phyloP scores from a whole-genome alignment of 2,888 invertebrate genomes.

The Sphaeridia pumilis region DNA sequence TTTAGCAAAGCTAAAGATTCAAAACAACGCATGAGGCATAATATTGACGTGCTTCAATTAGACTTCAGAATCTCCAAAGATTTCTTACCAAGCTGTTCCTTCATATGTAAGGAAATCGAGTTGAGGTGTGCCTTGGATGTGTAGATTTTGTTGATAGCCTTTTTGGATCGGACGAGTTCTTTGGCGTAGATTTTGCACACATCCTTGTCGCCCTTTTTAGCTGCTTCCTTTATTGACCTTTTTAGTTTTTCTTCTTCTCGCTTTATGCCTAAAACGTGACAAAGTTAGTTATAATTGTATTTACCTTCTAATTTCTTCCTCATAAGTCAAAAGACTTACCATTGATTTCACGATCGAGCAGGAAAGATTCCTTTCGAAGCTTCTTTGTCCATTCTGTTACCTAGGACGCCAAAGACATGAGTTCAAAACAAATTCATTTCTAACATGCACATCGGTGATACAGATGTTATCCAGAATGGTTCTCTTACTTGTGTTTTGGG shows the following conservation, averaged over 20 bases:
- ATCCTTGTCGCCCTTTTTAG: constrained; percentile 78
- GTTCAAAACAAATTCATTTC: background rate
- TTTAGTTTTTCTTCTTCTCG: constrained; percentile 97
- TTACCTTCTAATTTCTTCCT: too few species aligned
- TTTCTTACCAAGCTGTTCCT: constrained; percentile 85
- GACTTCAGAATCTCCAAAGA: constrained; percentile 13
- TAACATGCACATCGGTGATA: too few species aligned
- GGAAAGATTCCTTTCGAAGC: constrained; percentile 83
- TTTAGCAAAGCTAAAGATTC: constrained; percentile 65
- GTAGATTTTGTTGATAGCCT: constrained; percentile 80
- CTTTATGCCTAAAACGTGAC: constrained; percentile 74
- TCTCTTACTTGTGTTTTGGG: constrained; percentile 76
- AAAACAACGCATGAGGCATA: too few species aligned
- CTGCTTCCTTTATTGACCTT: constrained; percentile 83
- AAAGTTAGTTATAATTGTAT: too few species aligned
- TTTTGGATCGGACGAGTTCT: constrained; percentile 76
- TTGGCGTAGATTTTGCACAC: constrained; percentile 87
- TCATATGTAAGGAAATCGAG: constrained; percentile 94
- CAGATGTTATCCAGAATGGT: background rate
- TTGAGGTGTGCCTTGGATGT: constrained; percentile 95
- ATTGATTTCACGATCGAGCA: constrained; percentile 87
- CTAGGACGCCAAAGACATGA: constrained; percentile 46
- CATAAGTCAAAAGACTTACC: too few species aligned
- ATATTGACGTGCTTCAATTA: background rate
- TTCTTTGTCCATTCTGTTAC: constrained; percentile 95